Base-by-base conservation (phyloP, 2,888 invertebrate genomes). In the Agrilus cyanescens region DNA sequence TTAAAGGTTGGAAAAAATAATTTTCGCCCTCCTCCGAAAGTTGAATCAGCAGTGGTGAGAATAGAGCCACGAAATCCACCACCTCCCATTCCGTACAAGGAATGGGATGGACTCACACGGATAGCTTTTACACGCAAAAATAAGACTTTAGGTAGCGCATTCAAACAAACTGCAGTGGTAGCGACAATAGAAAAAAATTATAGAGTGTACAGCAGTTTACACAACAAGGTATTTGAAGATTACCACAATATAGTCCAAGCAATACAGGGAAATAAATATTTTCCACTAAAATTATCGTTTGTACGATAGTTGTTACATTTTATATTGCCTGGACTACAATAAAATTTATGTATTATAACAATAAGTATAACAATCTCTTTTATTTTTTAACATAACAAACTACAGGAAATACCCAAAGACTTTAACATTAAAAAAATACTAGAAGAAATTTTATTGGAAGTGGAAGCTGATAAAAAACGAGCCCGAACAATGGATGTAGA, bases 1-100 rank as follows among this genome's bases (percentile, higher is more conserved):
- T 67, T 68, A 51, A 63, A 84, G 81, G 91, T 97, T 57, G 96
- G 96, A 2, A 93, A 89, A 70, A 97, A 97, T 65, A 98, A 98
- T 69, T 98, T 99, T 62, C 79, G 86, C 49, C 98, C 98, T 13
- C 97, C 98, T 33, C 98, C 98, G 4, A 97, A 97, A 75, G 97
- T 99, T 1, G 98, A 99, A 65, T 97, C 97, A 0, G 89, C 88
- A 67, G 97, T 99, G 2, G 95, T 99, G 0, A 75, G 98, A 57
- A 84, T 99, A 61, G 97, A 98, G 62, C 98, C 98, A 0, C 79
- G 85, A 58, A 95, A 95, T 70, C 98, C 98, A 15, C 93, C 96
- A 30, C 97, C 97, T 6, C 85, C 89, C 0, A 86, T 98, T 8
- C 88, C 93, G 63, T 97, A 90, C 67, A 80, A 85, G 54, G 97